Conservation (phyloP, 2,888 invertebrate species). For the Cerastoderma edule region DNA sequence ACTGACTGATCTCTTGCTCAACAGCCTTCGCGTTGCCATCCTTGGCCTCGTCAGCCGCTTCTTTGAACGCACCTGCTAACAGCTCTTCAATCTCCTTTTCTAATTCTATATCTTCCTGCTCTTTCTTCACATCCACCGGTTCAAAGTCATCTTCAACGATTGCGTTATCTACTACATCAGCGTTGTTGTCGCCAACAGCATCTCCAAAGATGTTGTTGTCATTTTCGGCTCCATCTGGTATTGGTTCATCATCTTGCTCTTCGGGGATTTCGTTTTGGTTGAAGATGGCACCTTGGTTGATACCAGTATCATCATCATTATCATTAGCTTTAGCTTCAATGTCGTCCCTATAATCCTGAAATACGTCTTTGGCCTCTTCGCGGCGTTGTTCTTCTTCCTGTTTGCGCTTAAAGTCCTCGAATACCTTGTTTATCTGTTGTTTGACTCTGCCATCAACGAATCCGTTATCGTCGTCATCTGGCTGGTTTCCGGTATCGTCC, state of each 20-base stretch:
- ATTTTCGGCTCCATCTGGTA: constrained; percentile 29
- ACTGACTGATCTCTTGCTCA: no score
- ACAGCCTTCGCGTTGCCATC: neutral
- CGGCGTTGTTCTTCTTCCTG: constrained; percentile 33
- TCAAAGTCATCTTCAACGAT: constrained; percentile 25
- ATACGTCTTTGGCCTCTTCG: constrained; percentile 27
- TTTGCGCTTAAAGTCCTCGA: constrained; percentile 48
- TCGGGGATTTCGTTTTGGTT: no score
- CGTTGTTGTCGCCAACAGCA: constrained; percentile 17
- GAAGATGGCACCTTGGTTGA: neutral
- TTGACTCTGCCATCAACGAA: constrained; percentile 26
- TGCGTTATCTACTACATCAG: constrained; percentile 4
- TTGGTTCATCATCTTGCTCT: constrained; percentile 34
- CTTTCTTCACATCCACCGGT: constrained; percentile 20
- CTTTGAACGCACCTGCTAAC: constrained; percentile 39
- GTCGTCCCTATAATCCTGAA: constrained; percentile 27
- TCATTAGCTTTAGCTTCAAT: constrained; percentile 12
- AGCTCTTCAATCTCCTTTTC: constrained; percentile 52
- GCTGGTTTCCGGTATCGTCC: constrained; percentile 10
- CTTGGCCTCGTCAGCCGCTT: constrained; percentile 31
- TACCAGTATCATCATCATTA: constrained; percentile 9
- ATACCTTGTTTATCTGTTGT: constrained; percentile 47
- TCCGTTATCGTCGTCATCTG: constrained; percentile 6
- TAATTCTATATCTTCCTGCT: constrained; percentile 35
- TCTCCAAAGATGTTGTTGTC: constrained; percentile 27